phyloP scores from a whole-genome alignment of 2,113 vertebrate species.

The Dendrocopos noguchii region DNA sequence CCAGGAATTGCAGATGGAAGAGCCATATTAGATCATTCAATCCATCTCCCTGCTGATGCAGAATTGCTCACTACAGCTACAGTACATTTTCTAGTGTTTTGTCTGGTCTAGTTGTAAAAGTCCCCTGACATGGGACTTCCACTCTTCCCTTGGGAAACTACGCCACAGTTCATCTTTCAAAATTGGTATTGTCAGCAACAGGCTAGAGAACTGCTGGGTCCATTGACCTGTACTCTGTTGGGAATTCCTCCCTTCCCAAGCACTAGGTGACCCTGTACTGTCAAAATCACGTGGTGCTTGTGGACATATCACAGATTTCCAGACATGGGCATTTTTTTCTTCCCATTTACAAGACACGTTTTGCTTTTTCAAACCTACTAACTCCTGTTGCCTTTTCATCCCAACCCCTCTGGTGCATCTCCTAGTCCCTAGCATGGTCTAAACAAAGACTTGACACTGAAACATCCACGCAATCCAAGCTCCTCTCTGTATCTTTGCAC shows the following conservation, averaged over 20 bases:
- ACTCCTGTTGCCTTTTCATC: background rate
- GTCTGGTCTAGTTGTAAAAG: slow-evolving; percentile 54
- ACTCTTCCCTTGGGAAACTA: slow-evolving; percentile 22
- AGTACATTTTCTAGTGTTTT: slow-evolving; percentile 57
- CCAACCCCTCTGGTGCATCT: background rate
- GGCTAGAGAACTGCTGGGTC: background rate
- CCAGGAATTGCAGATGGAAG: slow-evolving; percentile 66
- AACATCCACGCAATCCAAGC: background rate
- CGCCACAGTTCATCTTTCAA: slow-evolving; percentile 48
- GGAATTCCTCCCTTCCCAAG: slow-evolving; percentile 32
- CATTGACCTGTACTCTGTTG: background rate
- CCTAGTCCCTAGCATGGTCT: background rate
- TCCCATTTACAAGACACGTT: background rate
- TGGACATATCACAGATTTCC: background rate
- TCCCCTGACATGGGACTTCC: slow-evolving; percentile 31
- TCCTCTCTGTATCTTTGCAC: background rate
- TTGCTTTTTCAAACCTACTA: background rate
- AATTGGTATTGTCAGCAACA: slow-evolving; percentile 46
- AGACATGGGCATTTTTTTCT: background rate
- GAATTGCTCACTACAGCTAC: slow-evolving; percentile 38
- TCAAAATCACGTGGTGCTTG: background rate
- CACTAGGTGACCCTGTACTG: background rate
- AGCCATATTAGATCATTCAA: slow-evolving; percentile 67
- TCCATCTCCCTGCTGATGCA: slow-evolving; percentile 57
- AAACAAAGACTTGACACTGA: background rate